These are phyloP conservation scores for Drosophila acutilabella DNA, from an alignment of 2,888 invertebrate species.

Conservation along the genomic window DNA sequence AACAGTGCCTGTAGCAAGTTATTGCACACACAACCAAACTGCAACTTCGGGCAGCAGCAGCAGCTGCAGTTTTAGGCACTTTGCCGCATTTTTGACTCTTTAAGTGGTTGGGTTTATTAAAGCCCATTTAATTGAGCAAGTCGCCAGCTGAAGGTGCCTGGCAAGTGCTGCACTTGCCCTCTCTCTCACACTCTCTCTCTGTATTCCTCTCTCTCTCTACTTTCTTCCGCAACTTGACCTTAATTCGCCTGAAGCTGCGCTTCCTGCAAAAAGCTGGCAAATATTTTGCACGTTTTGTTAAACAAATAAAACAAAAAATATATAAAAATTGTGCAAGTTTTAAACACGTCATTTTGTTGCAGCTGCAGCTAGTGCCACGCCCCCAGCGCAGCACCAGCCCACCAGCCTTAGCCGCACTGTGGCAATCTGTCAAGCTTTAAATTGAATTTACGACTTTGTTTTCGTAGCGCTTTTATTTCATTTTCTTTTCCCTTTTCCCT, in stretches of 20 bases:
- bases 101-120: slow-evolving; percentile 76
- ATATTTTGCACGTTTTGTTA: slow-evolving; percentile 51
- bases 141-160: slow-evolving; percentile 41
- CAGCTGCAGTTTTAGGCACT: slow-evolving; percentile 63
- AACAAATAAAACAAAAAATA: slow-evolving; percentile 17
- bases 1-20: slow-evolving; percentile 18
- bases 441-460: slow-evolving; percentile 83
- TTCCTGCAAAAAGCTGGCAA: slow-evolving; percentile 38
- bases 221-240: slow-evolving; percentile 63
- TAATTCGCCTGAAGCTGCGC: slow-evolving; percentile 48
- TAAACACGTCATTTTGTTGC: slow-evolving; percentile 59
- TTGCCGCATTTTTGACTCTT: slow-evolving; percentile 74
- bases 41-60: slow-evolving; percentile 1
- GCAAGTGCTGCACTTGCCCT: slow-evolving; percentile 28
- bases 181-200: not conserved
- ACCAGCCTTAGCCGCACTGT: slow-evolving; percentile 58
- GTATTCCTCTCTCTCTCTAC: not conserved
- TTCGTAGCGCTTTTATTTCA: slow-evolving; percentile 76
- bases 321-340: slow-evolving; percentile 31
- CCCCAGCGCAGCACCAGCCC: not conserved
- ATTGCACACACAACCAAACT: slow-evolving; percentile 8
- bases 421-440: slow-evolving; percentile 84
- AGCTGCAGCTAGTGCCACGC: slow-evolving; percentile 39
- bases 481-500: slow-evolving; percentile 33
- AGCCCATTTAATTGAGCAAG: slow-evolving; percentile 68